Percentiles rank a stretch among this genome's conserved stretches.
These are phyloP conservation scores for Pyrochroa serraticornis DNA, from an alignment of 2,888 invertebrate species.

Conservation along the genomic window DNA sequence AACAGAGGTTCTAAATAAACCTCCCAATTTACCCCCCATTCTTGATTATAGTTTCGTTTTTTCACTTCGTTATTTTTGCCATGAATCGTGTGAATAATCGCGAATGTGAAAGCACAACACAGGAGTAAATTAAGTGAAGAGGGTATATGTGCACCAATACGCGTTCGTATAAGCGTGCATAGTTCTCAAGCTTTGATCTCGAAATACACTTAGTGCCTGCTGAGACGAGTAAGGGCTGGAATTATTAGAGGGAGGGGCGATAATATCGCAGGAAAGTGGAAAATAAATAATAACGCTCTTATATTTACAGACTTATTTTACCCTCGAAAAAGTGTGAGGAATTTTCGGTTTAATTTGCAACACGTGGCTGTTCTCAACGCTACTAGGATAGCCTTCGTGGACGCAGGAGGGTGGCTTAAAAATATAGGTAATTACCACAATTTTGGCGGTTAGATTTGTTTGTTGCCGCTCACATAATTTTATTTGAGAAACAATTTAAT, in stretches of 20 bases:
- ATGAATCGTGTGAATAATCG: slow-evolving; percentile 23
- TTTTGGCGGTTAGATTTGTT: neutral
- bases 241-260: slow-evolving; percentile 49
- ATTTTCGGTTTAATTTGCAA: slow-evolving; percentile 33
- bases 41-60: neutral
- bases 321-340: slow-evolving; percentile 12
- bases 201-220: slow-evolving; percentile 58
- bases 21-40: slow-evolving; percentile 10
- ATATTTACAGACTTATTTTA: slow-evolving; percentile 29
- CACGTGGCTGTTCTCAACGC: slow-evolving; percentile 27
- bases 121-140: slow-evolving; percentile 28
- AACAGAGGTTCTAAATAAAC: neutral
- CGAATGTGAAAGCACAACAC: slow-evolving; percentile 17
- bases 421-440: slow-evolving; percentile 23
- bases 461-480: too few relatives aligned
- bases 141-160: slow-evolving; percentile 5
- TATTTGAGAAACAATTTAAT: too few relatives aligned
- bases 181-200: slow-evolving; percentile 54
- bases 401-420: slow-evolving; percentile 24
- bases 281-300: slow-evolving; percentile 48
- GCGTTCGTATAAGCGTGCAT: slow-evolving; percentile 18
- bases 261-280: slow-evolving; percentile 48
- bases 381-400: slow-evolving; percentile 26
- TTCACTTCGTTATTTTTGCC: slow-evolving; percentile 19
- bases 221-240: slow-evolving; percentile 50